These are phyloP conservation scores for Pollenia amentaria DNA, from an alignment of 2,888 invertebrate genomes.

Conservation along the genomic window DNA sequence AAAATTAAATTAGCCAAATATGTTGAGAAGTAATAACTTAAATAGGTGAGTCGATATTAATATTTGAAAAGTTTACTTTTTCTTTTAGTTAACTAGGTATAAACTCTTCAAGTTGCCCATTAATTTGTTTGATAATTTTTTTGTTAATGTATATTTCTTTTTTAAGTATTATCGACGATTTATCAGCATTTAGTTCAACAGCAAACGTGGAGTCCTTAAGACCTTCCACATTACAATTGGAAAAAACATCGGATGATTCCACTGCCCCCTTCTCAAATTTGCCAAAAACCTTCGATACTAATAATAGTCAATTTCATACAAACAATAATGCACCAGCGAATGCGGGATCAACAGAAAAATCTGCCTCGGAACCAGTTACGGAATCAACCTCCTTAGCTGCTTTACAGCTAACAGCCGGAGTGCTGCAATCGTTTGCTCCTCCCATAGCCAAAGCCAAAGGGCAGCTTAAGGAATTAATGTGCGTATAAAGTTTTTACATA, in stretches of 20 bases:
- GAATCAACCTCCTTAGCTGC: conserved; percentile 76
- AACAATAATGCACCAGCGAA: conserved; percentile 3
- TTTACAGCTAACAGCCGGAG: conserved; percentile 79
- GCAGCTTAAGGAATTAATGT: conserved; percentile 83
- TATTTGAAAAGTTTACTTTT: background rate
- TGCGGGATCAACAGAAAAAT: background rate
- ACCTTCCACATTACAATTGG: conserved; percentile 28
- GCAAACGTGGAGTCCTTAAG: conserved; percentile 40
- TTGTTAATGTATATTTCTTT: conserved; percentile 4
- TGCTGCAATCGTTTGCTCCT: conserved; percentile 81
- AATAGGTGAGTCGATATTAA: conserved; percentile 76
- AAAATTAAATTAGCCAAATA: conserved; percentile 63
- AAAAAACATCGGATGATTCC: conserved; percentile 1
- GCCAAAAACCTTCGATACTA: conserved; percentile 23
- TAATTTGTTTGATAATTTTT: conserved; percentile 6
- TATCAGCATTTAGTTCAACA: conserved; percentile 50
- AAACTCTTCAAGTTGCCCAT: background rate
- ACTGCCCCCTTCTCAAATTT: background rate
- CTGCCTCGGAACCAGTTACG: background rate
- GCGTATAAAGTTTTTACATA: conserved; percentile 4
- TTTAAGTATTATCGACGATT: conserved; percentile 65
- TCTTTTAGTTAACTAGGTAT: too few species aligned
- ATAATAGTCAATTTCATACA: conserved; percentile 13
- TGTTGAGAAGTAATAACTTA: conserved; percentile 80
- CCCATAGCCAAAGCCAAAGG: conserved; percentile 79